Evolutionary conservation across 2,888 invertebrate species (phyloP), one percentile per base, ranked within the genome.

Genomic region (Mimas tiliae): DNA sequence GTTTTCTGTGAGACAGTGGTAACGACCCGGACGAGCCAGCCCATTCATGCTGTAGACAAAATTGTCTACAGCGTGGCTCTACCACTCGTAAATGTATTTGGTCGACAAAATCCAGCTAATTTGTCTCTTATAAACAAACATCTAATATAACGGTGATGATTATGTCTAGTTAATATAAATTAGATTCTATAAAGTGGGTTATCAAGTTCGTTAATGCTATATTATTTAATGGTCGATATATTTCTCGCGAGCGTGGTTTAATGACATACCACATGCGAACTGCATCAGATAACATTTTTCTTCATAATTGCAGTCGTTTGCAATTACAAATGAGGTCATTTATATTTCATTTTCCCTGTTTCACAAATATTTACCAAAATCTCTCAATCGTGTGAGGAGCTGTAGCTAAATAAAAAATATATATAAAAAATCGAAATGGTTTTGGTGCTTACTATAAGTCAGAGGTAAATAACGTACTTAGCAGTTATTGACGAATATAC

Each of bases 171-270:
- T 64, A 63, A 50, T 53, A 65, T 55, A 65, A 65, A 58, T 65
- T 50, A 58, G 21, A 58, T 38, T 38, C 48, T 38, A 69, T 69
- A 71, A 67, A 70, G 69, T 73, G 64, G 74, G 72, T 66, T 70
- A 72, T 52, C 27, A 63, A 65, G 68, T 77, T 65, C 71, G 73
- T 72, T 77, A 70, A 68, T 47, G 69, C 65, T 63, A 67, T 69
- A 69, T 65, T 64, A 71, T 68, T 77, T 65, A 74, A 64, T 69
- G 67, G 33, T 64, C 38, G 33, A 12, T 64, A 19, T 62, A 52
- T 51, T 38, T 51, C 8, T 51, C 62, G 21, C 45, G 62, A 27
- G 51, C 50, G 19, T 12, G 51, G 47, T 48, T 65, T 65, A 48
- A 58, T 34, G 55, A 65, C 4, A n/a, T 33, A n/a, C 53, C 42